phyloP scores from a whole-genome alignment of 2,797 vertebrate species.

The Crenuchus spilurus region DNA sequence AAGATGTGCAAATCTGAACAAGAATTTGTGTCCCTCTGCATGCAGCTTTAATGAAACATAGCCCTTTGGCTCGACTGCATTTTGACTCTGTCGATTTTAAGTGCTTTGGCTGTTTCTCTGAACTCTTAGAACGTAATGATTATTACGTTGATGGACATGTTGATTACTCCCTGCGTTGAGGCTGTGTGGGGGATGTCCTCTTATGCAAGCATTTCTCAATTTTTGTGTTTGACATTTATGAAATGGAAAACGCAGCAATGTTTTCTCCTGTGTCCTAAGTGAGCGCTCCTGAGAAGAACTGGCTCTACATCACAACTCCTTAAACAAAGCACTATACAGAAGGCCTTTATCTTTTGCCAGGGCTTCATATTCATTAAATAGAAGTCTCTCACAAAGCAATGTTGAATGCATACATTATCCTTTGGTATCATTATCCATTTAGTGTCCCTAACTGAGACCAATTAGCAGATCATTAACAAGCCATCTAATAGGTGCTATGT shows the following conservation, averaged over 20 bases:
- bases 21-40: not conserved
- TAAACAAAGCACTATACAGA: conserved; percentile 22
- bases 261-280: not conserved
- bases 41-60: conserved; percentile 16
- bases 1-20: not conserved
- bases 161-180: conserved; percentile 35
- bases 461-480: conserved; percentile 52
- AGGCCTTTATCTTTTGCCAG: conserved; percentile 32
- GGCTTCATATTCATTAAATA: conserved; percentile 31
- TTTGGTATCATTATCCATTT: conserved; percentile 48
- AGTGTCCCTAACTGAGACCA: conserved; percentile 18
- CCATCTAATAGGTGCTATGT: conserved; percentile 36
- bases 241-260: conserved; percentile 34
- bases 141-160: conserved; percentile 39
- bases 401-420: conserved; percentile 38
- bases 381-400: conserved; percentile 23
- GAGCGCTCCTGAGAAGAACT: conserved; percentile 7
- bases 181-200: conserved; percentile 19
- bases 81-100: conserved; percentile 28
- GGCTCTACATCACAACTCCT: conserved; percentile 18
- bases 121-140: conserved; percentile 22
- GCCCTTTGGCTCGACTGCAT: conserved; percentile 36
- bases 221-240: conserved; percentile 48
- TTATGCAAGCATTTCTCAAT: conserved; percentile 19
- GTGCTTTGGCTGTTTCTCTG: conserved; percentile 27